phyloP scores from a whole-genome alignment of 1,140 invertebrate species.

The Bombus cullumanus region DNA sequence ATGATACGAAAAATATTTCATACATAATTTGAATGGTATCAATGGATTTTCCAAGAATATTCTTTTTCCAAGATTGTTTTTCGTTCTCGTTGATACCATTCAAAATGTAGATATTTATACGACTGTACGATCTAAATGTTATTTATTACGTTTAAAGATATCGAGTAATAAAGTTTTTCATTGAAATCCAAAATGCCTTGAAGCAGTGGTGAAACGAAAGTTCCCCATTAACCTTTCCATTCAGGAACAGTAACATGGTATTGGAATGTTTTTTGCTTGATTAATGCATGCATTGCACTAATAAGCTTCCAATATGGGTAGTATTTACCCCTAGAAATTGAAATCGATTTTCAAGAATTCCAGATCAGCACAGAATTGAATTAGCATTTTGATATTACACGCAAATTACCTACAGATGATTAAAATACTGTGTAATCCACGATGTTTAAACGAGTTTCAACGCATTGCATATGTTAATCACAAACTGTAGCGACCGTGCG shows the following conservation, averaged over 20 bases:
- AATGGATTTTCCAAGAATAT: too few relatives aligned
- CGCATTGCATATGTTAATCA: slow-evolving; percentile 50
- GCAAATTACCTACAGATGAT: slow-evolving; percentile 28
- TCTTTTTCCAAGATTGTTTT: too few relatives aligned
- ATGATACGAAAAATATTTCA: too few relatives aligned
- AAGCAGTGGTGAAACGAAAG: not conserved
- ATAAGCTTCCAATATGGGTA: not conserved
- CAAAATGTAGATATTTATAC: too few relatives aligned
- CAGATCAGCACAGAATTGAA: not conserved
- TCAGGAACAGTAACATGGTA: not conserved
- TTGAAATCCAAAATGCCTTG: not conserved
- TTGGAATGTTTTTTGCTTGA: not conserved
- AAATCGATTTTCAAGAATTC: slow-evolving; percentile 12
- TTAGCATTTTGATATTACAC: slow-evolving; percentile 32
- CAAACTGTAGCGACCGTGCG: not conserved
- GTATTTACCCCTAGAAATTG: not conserved
- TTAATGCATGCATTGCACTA: not conserved
- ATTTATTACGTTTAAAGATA: not conserved
- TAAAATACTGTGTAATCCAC: slow-evolving; percentile 33
- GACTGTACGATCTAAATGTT: too few relatives aligned
- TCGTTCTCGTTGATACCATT: too few relatives aligned
- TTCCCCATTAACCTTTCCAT: not conserved
- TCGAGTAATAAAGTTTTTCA: not conserved
- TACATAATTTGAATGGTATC: too few relatives aligned
- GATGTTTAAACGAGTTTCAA: slow-evolving; percentile 45